Conservation (phyloP, 1,140 invertebrate genomes). For the Ephestia elutella region DNA sequence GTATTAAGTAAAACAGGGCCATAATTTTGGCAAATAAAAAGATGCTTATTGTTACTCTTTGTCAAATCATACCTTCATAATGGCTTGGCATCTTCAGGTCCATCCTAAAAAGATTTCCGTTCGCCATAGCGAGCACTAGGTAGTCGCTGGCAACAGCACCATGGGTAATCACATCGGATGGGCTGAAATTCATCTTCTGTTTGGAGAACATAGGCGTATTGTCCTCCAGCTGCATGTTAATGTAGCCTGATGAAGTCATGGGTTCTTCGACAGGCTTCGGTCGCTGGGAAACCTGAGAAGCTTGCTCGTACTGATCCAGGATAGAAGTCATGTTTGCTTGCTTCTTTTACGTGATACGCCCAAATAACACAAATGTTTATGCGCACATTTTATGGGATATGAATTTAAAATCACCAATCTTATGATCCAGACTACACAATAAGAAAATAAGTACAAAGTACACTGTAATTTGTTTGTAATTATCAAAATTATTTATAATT, state of each 20-base stretch:
- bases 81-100: conserved; percentile 86
- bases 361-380: not conserved
- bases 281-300: conserved; percentile 74
- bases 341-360: not conserved
- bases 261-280: conserved; percentile 37
- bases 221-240: conserved; percentile 81
- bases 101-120: conserved; percentile 86
- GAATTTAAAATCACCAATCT: not conserved
- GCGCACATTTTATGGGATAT: not conserved
- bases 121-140: conserved; percentile 88
- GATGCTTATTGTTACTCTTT: too few relatives aligned
- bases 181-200: conserved; percentile 85
- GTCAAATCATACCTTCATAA: conserved; percentile 79
- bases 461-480: too few relatives aligned
- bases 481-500: too few relatives aligned
- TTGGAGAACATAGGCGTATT: conserved; percentile 86
- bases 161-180: conserved; percentile 84
- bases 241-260: conserved; percentile 78
- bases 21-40: too few relatives aligned
- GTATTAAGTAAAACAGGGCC: too few relatives aligned
- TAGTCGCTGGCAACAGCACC: conserved; percentile 87
- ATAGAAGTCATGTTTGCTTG: conserved; percentile 83
- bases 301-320: conserved; percentile 85
- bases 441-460: too few relatives aligned
- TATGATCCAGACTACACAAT: not conserved